phyloP scores from a whole-genome alignment of 53 echinoderm and acorn worm species.

The Stichopus horrens region DNA sequence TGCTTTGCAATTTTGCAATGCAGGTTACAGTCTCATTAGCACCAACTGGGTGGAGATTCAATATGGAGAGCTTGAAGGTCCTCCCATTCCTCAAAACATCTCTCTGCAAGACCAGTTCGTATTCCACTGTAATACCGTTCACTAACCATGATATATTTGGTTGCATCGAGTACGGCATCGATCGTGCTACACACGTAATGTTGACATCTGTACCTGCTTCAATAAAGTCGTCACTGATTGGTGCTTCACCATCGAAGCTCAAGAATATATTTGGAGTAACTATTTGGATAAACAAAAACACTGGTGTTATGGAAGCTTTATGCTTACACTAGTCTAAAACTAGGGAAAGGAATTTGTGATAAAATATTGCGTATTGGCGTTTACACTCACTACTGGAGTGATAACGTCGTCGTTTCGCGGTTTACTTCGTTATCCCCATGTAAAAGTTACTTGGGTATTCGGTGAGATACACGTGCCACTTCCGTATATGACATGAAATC shows the following conservation, averaged over 20 bases:
- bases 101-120: neutral
- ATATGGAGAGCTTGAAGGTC: neutral
- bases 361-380: too few species aligned
- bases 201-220: neutral
- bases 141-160: neutral
- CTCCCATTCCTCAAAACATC: neutral
- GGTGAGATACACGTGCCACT: too few species aligned
- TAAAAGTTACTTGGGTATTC: too few species aligned
- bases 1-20: neutral
- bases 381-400: too few species aligned
- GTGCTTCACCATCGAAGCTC: neutral
- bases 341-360: too few species aligned
- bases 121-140: neutral
- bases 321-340: too few species aligned
- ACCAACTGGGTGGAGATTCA: neutral
- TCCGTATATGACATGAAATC: too few species aligned
- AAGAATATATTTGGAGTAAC: neutral
- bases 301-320: too few species aligned
- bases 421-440: too few species aligned
- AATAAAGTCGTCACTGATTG: neutral
- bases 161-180: neutral
- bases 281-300: too few species aligned
- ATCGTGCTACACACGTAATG: neutral
- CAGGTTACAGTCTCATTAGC: neutral
- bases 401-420: too few species aligned